Evolutionary conservation across 2,113 vertebrate species (phyloP).

Genomic region (Rhadina sibilatrix): DNA sequence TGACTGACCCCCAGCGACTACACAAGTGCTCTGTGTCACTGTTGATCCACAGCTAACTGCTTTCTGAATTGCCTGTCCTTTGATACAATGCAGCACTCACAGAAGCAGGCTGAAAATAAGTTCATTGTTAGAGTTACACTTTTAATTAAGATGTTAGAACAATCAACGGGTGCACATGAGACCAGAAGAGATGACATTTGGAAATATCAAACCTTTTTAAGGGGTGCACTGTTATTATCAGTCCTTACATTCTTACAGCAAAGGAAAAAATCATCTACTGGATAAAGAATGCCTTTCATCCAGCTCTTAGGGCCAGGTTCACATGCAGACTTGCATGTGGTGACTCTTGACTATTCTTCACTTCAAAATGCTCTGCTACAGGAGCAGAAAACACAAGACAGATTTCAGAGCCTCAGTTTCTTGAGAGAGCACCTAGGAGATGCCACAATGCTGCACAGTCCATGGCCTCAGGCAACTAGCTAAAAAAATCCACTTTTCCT

Average conservation of each 20-base stretch:
- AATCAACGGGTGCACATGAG: not conserved
- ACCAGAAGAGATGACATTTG: conserved; percentile 36
- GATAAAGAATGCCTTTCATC: not conserved
- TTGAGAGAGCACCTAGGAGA: not conserved
- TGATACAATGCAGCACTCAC: conserved; percentile 34
- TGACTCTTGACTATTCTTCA: not conserved
- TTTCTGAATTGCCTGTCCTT: conserved; percentile 62
- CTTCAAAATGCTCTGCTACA: not conserved
- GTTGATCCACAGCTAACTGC: conserved; percentile 56
- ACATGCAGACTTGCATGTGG: not conserved
- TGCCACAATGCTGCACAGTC: not conserved
- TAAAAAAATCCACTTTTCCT: not conserved
- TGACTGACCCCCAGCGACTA: conserved; percentile 47
- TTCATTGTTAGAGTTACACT: conserved; percentile 62
- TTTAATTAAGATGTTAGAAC: conserved; percentile 58
- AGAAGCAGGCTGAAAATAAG: conserved; percentile 45
- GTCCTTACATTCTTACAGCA: not conserved
- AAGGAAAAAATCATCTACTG: not conserved
- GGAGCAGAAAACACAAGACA: not conserved
- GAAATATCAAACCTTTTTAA: conserved; percentile 28
- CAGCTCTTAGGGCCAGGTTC: not conserved
- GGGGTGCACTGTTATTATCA: not conserved
- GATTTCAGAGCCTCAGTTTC: not conserved
- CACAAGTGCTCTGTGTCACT: conserved; percentile 51
- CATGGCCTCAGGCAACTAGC: not conserved